Evolutionary conservation across 2,888 invertebrate species (phyloP), one percentile per base, ranked within the genome.

Genomic region (Linyphia triangularis): DNA sequence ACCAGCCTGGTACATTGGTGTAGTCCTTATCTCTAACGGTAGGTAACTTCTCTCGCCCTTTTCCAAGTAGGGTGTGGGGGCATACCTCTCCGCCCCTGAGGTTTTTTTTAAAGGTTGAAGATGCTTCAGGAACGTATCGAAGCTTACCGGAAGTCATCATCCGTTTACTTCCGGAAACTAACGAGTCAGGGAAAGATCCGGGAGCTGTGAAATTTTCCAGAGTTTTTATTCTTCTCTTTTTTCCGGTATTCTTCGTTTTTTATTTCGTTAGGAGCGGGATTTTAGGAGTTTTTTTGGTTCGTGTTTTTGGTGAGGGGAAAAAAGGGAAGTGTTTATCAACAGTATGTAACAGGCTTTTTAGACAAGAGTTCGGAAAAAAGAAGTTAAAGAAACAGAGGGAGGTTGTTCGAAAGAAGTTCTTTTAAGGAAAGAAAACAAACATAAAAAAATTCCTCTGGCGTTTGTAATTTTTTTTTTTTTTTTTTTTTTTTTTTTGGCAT

Each of bases 131-230:
- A 59, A 70, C 72, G 72, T 82, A 82, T 82, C 82, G 82, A 72
- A 82, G 57, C 69, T 67, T 59, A 37, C 84, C 75, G 84, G 84
- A 85, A 85, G 69, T 85, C 84, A 65, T 85, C 84, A 63, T 37
- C 57, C 30, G 69, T 69, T 69, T 40, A 77, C 84, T 85, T 85
- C 84, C 84, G 84, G 84, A 75, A 85, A 57, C 65, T 85, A 85
- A 85, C 84, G 84, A 85, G 77, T 69, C 28, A 57, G 84, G 57
- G 75, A 77, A 19, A 85, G 84, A 85, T 82, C 84, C 75, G 59
- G 73, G 51, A 65, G 28, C 57, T 75, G 51, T 59, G 69, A 72
- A 72, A 63, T 57, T 59, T 81, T 69, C 77, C 37, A 61, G 37
- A 77, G 3, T 63, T 77, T 77, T 73, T 72, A 10, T 33, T 30